Percentiles rank a stretch among this genome's conserved stretches.
phyloP scores from a whole-genome alignment of 2,113 vertebrate genomes.

The Pelmatolapia mariae region DNA sequence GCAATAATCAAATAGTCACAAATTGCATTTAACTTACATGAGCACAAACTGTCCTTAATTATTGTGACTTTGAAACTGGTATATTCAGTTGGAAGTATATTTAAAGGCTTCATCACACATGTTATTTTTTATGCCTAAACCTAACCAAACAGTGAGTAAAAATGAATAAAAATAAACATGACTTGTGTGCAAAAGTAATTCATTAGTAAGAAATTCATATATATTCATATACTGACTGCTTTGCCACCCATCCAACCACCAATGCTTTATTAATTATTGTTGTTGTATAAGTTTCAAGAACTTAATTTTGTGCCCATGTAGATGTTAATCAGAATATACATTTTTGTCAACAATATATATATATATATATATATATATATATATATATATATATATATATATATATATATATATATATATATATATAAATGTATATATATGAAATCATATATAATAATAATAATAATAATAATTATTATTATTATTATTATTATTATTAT shows the following conservation, averaged over 20 bases:
- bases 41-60: neutral
- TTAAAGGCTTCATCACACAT: neutral
- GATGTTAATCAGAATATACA: neutral
- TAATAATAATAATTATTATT: too few relatives aligned
- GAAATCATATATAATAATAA: too few relatives aligned
- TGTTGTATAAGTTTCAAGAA: neutral
- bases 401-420: too few relatives aligned
- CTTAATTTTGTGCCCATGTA: neutral
- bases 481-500: too few relatives aligned
- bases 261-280: neutral
- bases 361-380: too few relatives aligned
- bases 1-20: neutral
- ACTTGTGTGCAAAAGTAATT: neutral
- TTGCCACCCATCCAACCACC: neutral
- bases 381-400: too few relatives aligned
- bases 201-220: neutral
- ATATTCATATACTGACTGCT: neutral
- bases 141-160: neutral
- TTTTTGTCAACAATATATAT: too few relatives aligned
- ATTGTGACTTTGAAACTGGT: neutral
- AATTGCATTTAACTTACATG: neutral
- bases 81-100: neutral
- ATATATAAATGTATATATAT: too few relatives aligned
- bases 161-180: neutral
- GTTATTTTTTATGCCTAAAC: neutral